phyloP scores from a whole-genome alignment of 2,888 invertebrate genomes.

The Ectemnius cavifrons region DNA sequence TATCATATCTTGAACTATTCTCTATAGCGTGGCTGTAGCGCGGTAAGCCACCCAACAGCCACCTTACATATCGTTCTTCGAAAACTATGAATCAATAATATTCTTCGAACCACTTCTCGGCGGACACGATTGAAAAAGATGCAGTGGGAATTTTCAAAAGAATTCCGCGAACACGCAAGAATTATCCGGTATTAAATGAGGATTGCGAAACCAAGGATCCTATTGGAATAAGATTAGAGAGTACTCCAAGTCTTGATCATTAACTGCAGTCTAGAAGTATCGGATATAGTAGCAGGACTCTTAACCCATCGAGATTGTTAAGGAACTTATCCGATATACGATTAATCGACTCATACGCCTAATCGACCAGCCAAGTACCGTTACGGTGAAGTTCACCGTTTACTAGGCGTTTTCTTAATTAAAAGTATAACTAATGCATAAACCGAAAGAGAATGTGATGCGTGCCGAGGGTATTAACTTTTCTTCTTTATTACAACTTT shows the following conservation, averaged over 20 bases:
- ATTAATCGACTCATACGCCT: constrained; percentile 9
- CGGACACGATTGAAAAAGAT: too few relatives aligned
- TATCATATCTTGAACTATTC: too few relatives aligned
- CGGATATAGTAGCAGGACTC: background rate
- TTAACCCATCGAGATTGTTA: background rate
- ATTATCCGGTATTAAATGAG: too few relatives aligned
- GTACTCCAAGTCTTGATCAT: background rate
- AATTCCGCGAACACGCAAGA: too few relatives aligned
- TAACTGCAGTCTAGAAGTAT: background rate
- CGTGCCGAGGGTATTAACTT: background rate
- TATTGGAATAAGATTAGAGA: too few relatives aligned
- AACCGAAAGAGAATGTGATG: background rate
- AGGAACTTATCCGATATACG: constrained; percentile 1
- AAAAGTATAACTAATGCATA: background rate
- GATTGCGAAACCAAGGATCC: too few relatives aligned
- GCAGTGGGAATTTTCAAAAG: too few relatives aligned
- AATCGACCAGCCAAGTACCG: constrained; percentile 6
- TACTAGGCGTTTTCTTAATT: constrained; percentile 3
- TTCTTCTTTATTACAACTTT: background rate
- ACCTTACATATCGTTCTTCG: too few relatives aligned
- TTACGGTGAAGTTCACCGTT: background rate
- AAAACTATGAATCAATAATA: too few relatives aligned
- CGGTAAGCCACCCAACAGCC: too few relatives aligned
- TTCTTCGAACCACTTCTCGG: too few relatives aligned
- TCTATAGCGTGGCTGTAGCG: too few relatives aligned